Conservation (phyloP, 2,797 vertebrate genomes). For the Liparis tanakae region DNA sequence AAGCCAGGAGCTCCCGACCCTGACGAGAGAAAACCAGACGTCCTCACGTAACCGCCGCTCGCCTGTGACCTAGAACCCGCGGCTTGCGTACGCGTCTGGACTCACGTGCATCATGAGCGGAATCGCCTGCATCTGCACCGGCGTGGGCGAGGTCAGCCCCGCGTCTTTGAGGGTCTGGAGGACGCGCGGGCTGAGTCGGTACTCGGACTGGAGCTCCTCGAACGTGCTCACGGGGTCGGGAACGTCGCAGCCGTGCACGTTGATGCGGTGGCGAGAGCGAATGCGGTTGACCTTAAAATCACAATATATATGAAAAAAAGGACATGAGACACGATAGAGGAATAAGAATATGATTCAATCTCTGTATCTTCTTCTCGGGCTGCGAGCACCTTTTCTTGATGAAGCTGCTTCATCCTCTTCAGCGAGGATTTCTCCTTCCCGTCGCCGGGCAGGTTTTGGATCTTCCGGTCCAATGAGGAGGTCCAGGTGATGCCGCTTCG, state of each 20-base stretch:
- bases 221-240: slow-evolving; percentile 92
- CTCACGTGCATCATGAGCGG: slow-evolving; percentile 95
- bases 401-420: slow-evolving; percentile 88
- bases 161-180: slow-evolving; percentile 88
- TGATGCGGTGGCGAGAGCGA: slow-evolving; percentile 89
- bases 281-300: slow-evolving; percentile 86
- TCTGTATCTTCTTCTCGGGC: not conserved
- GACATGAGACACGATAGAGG: not conserved
- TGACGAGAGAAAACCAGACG: slow-evolving; percentile 55
- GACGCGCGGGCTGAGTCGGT: slow-evolving; percentile 85
- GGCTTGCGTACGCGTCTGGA: slow-evolving; percentile 2
- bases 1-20: slow-evolving; percentile 92
- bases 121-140: slow-evolving; percentile 97
- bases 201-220: slow-evolving; percentile 90
- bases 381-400: slow-evolving; percentile 89
- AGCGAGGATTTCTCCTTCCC: slow-evolving; percentile 79
- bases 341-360: not conserved
- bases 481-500: slow-evolving; percentile 87
- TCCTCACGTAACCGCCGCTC: accelerated
- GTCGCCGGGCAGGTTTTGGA: slow-evolving; percentile 68
- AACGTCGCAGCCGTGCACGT: slow-evolving; percentile 90
- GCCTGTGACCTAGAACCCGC: not conserved
- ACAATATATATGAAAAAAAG: not conserved
- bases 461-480: slow-evolving; percentile 84
- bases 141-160: slow-evolving; percentile 87